These are phyloP conservation scores for Propithecus coquereli DNA, from an alignment of 2,113 vertebrate species.

Conservation along the genomic window DNA sequence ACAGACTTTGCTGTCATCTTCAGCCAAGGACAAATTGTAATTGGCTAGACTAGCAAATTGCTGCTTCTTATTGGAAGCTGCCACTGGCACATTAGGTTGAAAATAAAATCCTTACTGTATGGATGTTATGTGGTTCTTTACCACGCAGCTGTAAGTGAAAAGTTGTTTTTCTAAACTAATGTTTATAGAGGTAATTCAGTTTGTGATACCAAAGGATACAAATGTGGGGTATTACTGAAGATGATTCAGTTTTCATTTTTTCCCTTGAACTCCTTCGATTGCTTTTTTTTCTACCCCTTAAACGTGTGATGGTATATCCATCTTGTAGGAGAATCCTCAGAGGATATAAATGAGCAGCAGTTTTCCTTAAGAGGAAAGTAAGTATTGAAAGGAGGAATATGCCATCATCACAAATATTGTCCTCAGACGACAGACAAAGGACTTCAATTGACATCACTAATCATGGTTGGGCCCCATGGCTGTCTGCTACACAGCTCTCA, in stretches of 20 bases:
- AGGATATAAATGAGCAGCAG: conserved; percentile 75
- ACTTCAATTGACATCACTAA: conserved; percentile 68
- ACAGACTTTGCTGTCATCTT: conserved; percentile 67
- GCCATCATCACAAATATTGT: conserved; percentile 49
- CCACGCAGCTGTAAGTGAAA: conserved; percentile 62
- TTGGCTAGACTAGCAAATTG: conserved; percentile 74
- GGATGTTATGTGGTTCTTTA: conserved; percentile 63
- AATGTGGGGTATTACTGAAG: conserved; percentile 63
- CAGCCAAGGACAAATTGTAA: conserved; percentile 79
- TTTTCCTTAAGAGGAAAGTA: conserved; percentile 68
- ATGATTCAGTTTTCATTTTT: conserved; percentile 69
- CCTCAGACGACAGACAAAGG: conserved; percentile 57
- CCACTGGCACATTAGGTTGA: conserved; percentile 67
- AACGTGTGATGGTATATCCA: conserved; percentile 7
- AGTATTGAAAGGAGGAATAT: conserved; percentile 71
- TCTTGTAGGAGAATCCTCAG: conserved; percentile 58
- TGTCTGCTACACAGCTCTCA: neutral
- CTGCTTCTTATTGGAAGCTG: conserved; percentile 75
- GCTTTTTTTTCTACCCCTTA: neutral
- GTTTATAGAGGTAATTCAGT: conserved; percentile 75
- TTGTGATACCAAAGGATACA: conserved; percentile 64
- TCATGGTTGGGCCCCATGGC: neutral
- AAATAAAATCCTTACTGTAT: conserved; percentile 74
- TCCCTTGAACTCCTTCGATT: conserved; percentile 43
- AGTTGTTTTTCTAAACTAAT: conserved; percentile 79